Percentiles rank a stretch among this genome's conserved stretches.
Evolutionary conservation across 2,113 vertebrate species (phyloP).

Genomic region (Chloebia gouldiae): DNA sequence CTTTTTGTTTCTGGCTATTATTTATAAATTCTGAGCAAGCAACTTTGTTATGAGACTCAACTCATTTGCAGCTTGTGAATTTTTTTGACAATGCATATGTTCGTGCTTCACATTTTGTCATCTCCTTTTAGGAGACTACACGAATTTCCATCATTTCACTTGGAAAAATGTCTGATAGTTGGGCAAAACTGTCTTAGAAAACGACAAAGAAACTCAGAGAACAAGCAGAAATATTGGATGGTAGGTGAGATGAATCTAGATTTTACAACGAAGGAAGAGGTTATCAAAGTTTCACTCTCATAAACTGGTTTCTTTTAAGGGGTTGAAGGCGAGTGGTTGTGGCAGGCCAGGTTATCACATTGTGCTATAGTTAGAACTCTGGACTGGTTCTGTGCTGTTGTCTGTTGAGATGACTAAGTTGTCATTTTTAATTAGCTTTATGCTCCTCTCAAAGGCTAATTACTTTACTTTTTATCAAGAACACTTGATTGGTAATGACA

Average conservation of each 20-base stretch:
- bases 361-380: conserved; percentile 19
- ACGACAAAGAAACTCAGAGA: neutral
- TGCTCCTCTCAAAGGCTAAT: conserved; percentile 76
- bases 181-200: neutral
- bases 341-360: neutral
- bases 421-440: conserved; percentile 82
- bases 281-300: neutral
- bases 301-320: neutral
- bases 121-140: neutral
- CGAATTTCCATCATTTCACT: neutral
- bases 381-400: conserved; percentile 34
- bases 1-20: neutral
- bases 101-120: neutral
- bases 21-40: neutral
- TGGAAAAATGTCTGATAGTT: neutral
- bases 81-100: neutral
- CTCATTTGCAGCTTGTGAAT: neutral
- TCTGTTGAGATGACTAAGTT: conserved; percentile 74
- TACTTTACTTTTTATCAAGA: conserved; percentile 77
- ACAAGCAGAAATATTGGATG: neutral
- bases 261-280: neutral
- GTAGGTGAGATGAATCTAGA: neutral
- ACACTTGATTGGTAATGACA: conserved; percentile 80
- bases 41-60: neutral
- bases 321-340: conserved; percentile 27